Conservation (phyloP, 2,113 vertebrate genomes). For the Scomber scombrus region DNA sequence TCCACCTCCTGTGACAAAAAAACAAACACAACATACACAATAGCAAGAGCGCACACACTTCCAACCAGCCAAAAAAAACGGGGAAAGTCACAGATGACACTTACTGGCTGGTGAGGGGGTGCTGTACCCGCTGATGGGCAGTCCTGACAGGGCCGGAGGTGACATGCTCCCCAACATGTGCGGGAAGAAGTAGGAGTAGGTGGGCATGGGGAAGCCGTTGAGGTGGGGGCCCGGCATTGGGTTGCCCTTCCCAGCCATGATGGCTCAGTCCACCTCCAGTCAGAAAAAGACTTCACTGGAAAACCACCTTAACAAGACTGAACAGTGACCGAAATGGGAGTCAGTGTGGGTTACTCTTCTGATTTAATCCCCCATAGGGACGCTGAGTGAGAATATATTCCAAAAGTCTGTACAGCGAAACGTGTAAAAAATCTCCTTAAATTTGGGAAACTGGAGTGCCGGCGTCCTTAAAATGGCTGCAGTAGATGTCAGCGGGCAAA, state of each 20-base stretch:
- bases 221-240: slow-evolving; percentile 90
- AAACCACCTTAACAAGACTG: neutral
- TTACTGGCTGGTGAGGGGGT: slow-evolving; percentile 98
- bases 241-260: slow-evolving; percentile 97
- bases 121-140: slow-evolving; percentile 96
- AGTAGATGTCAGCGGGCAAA: slow-evolving; percentile 30
- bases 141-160: slow-evolving; percentile 89
- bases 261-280: slow-evolving; percentile 71
- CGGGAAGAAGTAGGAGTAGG: slow-evolving; percentile 97
- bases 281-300: slow-evolving; percentile 40
- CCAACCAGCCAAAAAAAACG: neutral
- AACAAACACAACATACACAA: neutral
- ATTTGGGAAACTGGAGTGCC: slow-evolving; percentile 30
- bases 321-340: slow-evolving; percentile 29
- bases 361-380: slow-evolving; percentile 77
- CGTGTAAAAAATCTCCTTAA: slow-evolving; percentile 26
- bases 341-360: slow-evolving; percentile 50
- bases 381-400: slow-evolving; percentile 66
- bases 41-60: slow-evolving; percentile 1
- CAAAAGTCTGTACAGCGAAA: slow-evolving; percentile 17
- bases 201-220: slow-evolving; percentile 92
- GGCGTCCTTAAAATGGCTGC: slow-evolving; percentile 25
- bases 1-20: slow-evolving; percentile 21
- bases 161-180: slow-evolving; percentile 95
- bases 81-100: slow-evolving; percentile 69